Base-by-base conservation (phyloP, 2,113 vertebrate species). In the Sardina pilchardus region DNA sequence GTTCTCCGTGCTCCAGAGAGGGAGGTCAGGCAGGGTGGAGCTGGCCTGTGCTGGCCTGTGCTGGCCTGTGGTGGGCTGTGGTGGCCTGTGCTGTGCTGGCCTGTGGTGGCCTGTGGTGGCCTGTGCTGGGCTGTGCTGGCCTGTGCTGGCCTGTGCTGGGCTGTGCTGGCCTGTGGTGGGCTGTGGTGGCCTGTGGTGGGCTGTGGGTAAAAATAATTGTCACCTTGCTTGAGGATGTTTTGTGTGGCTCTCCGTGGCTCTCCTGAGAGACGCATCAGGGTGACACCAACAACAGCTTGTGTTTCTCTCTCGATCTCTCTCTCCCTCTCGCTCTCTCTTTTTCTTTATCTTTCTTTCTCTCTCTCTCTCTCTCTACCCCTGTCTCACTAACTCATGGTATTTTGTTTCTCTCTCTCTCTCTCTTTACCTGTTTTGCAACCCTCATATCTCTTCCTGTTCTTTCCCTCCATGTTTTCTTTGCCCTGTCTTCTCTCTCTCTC, bases 191-290 rank as follows among this genome's bases (percentile, higher is more conserved):
- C n/a, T 67, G 63, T 67, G 5, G 24, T 71, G 63, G 9, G 63
- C 24, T 75, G 53, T 78, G 48, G 80, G 39, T 81, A 48, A 84
- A 85, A 87, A 87, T 87, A 85, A 19, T 67, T 44, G 82, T 84
- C 84, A 84, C 19, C 84, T 59, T 88, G 88, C 84, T 85, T 44
- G 39, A 82, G 81, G 86, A 48, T 80, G 83, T 89, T 84, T 86
- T 88, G 85, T 84, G 45, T 67, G 16, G 8, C 45, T 67, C 90
- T 84, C 53, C 78, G 83, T n/a, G n/a, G n/a, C n/a, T n/a, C n/a
- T 14, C 63, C 78, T n/a, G 47, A 75, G 81, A 50, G 53, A 88
- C 30, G 30, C 24, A 17, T 26, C 59, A 34, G 63, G 24, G 26
- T 88, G 89, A 88, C 86, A 78, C 83, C 86, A 85, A 83, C 83